Percentiles rank a stretch among this genome's conserved stretches.
Evolutionary conservation across 35 echinoderm and acorn worm species (phyloP).

Genomic region (Ophiothrix spiculata): DNA sequence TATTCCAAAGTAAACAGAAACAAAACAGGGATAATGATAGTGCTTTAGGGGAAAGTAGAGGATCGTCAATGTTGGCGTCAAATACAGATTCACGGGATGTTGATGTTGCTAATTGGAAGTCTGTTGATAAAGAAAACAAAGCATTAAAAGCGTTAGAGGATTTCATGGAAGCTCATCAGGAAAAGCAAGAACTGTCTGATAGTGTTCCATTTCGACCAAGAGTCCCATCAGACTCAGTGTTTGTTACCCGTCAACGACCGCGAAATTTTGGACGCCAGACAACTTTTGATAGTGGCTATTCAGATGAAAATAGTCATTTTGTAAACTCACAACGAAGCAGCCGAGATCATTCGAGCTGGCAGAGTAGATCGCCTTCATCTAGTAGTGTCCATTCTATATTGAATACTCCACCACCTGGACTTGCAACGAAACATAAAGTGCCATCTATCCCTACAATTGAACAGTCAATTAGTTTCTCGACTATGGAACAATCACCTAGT

Average conservation of each 20-base stretch:
- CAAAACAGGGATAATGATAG: constrained; percentile 15
- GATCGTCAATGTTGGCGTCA: not conserved
- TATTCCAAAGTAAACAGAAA: constrained; percentile 44
- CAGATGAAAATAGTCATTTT: constrained; percentile 79
- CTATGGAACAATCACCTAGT: not conserved
- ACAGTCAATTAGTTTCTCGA: not conserved
- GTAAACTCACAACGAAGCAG: not conserved
- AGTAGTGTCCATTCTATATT: not conserved
- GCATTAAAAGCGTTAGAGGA: not conserved
- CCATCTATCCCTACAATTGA: not conserved
- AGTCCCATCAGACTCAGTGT: not conserved
- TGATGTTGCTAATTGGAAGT: not conserved
- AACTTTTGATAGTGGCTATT: constrained; percentile 94
- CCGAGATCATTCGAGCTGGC: not conserved
- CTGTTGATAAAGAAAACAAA: not conserved
- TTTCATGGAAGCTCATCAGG: not conserved
- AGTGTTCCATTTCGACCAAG: not conserved
- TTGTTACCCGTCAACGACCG: not conserved
- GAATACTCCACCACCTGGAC: not conserved
- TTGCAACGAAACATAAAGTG: not conserved
- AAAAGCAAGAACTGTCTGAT: not conserved
- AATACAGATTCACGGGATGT: not conserved
- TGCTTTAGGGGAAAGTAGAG: constrained; percentile 26
- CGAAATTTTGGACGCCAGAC: constrained; percentile 29
- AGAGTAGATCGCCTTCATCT: not conserved